phyloP scores from a whole-genome alignment of 2,113 vertebrate genomes.

The Lasiurus borealis region DNA sequence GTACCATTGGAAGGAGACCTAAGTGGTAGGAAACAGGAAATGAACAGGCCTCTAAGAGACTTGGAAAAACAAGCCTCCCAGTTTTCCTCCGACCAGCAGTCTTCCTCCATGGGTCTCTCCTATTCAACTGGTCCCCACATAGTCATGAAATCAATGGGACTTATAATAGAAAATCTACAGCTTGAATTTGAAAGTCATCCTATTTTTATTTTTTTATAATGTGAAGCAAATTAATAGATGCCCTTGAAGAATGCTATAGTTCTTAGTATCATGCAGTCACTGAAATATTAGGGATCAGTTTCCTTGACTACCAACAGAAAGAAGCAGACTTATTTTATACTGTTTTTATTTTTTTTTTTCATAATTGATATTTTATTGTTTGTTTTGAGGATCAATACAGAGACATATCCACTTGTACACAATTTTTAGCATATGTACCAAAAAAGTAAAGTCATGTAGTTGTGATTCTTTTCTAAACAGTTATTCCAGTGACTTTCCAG shows the following conservation, averaged over 20 bases:
- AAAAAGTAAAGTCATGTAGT: too few species aligned
- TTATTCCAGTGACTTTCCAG: too few species aligned
- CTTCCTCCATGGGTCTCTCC: neutral
- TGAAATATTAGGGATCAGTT: conserved; percentile 35
- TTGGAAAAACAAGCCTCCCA: neutral
- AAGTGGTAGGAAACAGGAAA: neutral
- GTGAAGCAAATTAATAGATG: conserved; percentile 17
- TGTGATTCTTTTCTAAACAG: too few species aligned
- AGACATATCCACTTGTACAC: too few species aligned
- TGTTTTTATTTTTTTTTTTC: neutral
- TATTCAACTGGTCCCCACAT: neutral
- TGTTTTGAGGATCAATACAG: too few species aligned
- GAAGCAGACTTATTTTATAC: conserved; percentile 39
- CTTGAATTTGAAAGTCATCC: neutral
- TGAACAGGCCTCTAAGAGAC: neutral
- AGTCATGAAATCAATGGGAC: neutral
- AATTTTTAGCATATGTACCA: too few species aligned
- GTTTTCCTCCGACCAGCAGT: neutral
- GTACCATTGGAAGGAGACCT: neutral
- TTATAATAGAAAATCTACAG: neutral
- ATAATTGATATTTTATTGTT: too few species aligned
- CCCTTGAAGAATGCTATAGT: neutral
- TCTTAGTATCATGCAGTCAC: neutral
- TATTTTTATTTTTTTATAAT: conserved; percentile 42
- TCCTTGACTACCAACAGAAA: conserved; percentile 52